Conservation (phyloP, 2,113 vertebrate genomes). For the Phyllopteryx taeniolatus region DNA sequence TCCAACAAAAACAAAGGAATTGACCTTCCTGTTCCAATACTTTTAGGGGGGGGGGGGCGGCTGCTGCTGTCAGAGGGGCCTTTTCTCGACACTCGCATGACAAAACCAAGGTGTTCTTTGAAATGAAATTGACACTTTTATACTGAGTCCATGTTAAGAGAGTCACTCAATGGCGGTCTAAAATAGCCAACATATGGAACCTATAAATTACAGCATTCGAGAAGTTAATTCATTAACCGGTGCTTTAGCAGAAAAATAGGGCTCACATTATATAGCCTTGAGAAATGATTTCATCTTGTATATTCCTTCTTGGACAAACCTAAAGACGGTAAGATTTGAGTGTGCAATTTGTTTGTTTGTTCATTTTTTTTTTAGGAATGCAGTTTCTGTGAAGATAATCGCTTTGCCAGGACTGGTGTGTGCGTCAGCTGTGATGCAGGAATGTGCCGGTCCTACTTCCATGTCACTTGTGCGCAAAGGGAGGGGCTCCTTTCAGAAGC, state of each 20-base stretch:
- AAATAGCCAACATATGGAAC: too few species aligned
- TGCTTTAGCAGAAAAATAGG: not conserved
- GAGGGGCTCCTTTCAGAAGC: constrained; percentile 97
- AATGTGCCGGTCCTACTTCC: constrained; percentile 97
- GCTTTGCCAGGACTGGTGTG: constrained; percentile 94
- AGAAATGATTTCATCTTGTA: not conserved
- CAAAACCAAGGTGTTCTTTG: too few species aligned
- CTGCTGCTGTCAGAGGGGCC: too few species aligned
- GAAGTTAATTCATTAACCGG: not conserved
- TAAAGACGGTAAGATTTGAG: not conserved
- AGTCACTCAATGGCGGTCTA: too few species aligned
- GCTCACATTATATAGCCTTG: not conserved
- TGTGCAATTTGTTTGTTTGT: not conserved
- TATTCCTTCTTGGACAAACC: not conserved
- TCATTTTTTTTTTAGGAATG: constrained; percentile 82
- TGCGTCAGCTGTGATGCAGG: constrained; percentile 98
- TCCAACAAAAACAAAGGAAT: too few species aligned
- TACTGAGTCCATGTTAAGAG: too few species aligned
- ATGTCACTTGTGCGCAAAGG: constrained; percentile 95
- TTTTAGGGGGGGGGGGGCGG: too few species aligned
- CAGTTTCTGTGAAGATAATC: constrained; percentile 95
- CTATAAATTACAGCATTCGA: too few species aligned
- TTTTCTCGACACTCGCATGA: too few species aligned
- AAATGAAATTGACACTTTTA: too few species aligned
- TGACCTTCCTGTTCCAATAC: too few species aligned